A percentile compares a stretch with the other conserved stretches of the same genome.
Conservation (phyloP, 92 coral and sea anemone genomes). For the Epizoanthus fatuus region DNA sequence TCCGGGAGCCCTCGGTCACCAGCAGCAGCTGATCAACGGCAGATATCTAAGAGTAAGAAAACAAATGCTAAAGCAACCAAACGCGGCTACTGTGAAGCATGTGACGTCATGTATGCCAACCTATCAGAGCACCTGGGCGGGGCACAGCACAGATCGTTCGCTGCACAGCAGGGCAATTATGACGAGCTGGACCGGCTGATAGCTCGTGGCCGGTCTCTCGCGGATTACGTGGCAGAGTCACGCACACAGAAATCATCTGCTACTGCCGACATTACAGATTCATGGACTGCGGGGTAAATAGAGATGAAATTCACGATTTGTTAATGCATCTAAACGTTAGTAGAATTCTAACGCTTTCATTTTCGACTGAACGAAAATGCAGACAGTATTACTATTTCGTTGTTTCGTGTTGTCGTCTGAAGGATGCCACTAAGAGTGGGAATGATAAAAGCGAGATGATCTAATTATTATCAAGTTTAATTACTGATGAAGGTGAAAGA, state of each 20-base stretch:
- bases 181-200: slow-evolving; percentile 78
- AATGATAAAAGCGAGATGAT: too few species aligned
- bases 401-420: too few species aligned
- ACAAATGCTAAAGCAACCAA: slow-evolving; percentile 38
- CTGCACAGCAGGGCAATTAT: slow-evolving; percentile 66
- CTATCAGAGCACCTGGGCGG: slow-evolving; percentile 61
- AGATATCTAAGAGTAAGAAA: slow-evolving; percentile 1
- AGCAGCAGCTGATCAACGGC: slow-evolving; percentile 27
- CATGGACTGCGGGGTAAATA: slow-evolving; percentile 35
- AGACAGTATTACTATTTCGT: too few species aligned
- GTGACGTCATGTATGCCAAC: slow-evolving; percentile 68
- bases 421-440: too few species aligned
- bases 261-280: background rate
- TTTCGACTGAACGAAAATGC: too few species aligned
- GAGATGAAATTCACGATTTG: background rate
- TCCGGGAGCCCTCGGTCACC: slow-evolving; percentile 60
- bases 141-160: slow-evolving; percentile 64
- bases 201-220: slow-evolving; percentile 64
- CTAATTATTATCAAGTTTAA: too few species aligned
- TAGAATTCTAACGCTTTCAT: too few species aligned
- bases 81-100: slow-evolving; percentile 91
- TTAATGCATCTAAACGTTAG: background rate
- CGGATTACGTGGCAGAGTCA: slow-evolving; percentile 63
- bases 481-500: too few species aligned
- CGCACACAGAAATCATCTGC: background rate